Evolutionary conservation across 2,797 vertebrate species (phyloP).

Genomic region (Anguilla anguilla): DNA sequence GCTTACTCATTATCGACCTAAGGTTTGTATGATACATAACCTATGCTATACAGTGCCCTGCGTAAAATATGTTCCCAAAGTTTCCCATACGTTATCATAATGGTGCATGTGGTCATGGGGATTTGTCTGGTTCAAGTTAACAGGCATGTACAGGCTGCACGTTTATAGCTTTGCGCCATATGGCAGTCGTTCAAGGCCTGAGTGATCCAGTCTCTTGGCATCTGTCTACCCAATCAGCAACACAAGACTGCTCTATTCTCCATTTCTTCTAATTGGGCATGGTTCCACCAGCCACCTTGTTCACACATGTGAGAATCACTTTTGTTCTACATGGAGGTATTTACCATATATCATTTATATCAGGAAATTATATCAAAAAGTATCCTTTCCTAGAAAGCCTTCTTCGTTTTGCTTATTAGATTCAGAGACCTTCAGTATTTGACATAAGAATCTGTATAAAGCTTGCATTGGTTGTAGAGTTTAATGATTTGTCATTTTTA

Average conservation of each 20-base stretch:
- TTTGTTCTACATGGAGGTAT: not conserved
- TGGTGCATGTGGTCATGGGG: not conserved
- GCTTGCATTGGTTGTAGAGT: not conserved
- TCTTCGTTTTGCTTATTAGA: not conserved
- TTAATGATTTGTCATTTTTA: not conserved
- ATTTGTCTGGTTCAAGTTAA: not conserved
- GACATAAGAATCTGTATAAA: not conserved
- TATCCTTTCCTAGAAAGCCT: not conserved
- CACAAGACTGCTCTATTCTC: not conserved
- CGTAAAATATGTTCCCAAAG: not conserved
- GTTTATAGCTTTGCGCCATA: slow-evolving; percentile 10
- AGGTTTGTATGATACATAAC: not conserved
- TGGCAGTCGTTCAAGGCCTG: not conserved
- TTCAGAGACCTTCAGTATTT: not conserved
- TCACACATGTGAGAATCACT: not conserved
- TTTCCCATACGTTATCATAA: not conserved
- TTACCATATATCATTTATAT: not conserved
- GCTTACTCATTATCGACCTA: not conserved
- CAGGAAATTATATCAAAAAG: not conserved
- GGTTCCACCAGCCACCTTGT: not conserved
- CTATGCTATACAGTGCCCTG: not conserved
- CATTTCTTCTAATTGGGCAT: not conserved
- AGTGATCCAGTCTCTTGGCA: not conserved
- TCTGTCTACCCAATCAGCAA: not conserved
- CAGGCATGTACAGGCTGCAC: not conserved